Evolutionary conservation across 1,140 invertebrate species (phyloP).

Genomic region (Popillia japonica): DNA sequence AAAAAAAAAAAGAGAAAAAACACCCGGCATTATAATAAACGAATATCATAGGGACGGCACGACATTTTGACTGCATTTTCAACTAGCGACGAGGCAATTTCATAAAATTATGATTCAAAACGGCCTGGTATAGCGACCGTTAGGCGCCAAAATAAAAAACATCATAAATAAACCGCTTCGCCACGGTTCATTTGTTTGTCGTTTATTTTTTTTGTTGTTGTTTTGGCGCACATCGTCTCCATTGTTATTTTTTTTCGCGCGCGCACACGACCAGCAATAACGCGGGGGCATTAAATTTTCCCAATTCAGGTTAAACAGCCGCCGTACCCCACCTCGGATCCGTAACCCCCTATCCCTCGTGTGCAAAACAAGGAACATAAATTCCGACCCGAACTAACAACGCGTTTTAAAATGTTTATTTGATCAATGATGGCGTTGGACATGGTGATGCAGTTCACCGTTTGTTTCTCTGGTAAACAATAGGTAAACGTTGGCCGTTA

Average conservation of each 20-base stretch:
- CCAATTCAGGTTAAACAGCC: not conserved
- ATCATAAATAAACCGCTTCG: not conserved
- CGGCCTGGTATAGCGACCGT: not conserved
- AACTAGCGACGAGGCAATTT: not conserved
- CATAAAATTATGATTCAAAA: not conserved
- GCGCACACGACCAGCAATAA: not conserved
- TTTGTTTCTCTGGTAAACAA: not conserved
- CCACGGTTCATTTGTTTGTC: slow-evolving; percentile 4
- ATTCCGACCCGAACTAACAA: not conserved
- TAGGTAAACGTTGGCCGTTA: not conserved
- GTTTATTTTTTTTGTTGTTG: too few relatives aligned
- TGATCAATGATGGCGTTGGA: too few relatives aligned
- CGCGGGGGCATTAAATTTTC: not conserved
- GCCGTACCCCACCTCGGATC: not conserved
- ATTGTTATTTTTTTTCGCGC: not conserved
- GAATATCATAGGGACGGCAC: not conserved
- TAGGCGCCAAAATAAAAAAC: not conserved
- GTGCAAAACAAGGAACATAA: not conserved
- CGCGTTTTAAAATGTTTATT: not conserved
- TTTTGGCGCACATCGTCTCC: not conserved
- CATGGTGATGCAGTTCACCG: not conserved
- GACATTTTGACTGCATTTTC: not conserved
- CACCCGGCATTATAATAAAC: not conserved
- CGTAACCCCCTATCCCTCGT: not conserved
- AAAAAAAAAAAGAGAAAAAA: not conserved